Conservation (phyloP, 92 coral and sea anemone species). For the Actinernus sp. region DNA sequence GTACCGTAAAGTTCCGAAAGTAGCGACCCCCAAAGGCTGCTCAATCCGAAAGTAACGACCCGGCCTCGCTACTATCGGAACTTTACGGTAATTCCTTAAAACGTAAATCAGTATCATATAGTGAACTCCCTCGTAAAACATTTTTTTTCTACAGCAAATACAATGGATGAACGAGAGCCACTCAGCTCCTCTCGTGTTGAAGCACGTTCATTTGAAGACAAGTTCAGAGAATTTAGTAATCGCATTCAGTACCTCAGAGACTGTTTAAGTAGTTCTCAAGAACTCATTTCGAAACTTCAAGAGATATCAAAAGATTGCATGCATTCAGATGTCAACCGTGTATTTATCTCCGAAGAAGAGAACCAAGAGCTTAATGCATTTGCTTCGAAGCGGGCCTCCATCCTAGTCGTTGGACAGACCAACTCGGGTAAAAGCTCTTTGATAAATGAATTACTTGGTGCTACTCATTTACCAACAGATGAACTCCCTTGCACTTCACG, state of each 20-base stretch:
- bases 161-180: too few species aligned
- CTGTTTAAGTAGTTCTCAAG: constrained; percentile 35
- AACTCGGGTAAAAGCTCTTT: constrained; percentile 79
- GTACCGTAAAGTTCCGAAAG: too few species aligned
- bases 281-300: constrained; percentile 34
- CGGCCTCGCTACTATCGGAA: too few species aligned
- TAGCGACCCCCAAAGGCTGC: too few species aligned
- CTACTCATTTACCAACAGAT: constrained; percentile 61
- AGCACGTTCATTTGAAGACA: constrained; percentile 43
- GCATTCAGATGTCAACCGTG: constrained; percentile 16
- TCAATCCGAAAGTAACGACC: too few species aligned
- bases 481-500: constrained; percentile 79
- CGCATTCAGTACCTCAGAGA: constrained; percentile 50
- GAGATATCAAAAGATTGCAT: constrained; percentile 12
- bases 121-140: too few species aligned
- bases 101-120: too few species aligned
- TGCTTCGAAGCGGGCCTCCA: constrained; percentile 50
- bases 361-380: constrained; percentile 34
- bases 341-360: constrained; percentile 49
- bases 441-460: constrained; percentile 74
- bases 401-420: constrained; percentile 73
- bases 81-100: too few species aligned
- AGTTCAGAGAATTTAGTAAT: constrained; percentile 53
- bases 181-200: too few species aligned
- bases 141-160: too few species aligned